A percentile compares a stretch with the other conserved stretches of the same genome.
phyloP scores from a whole-genome alignment of 2,888 invertebrate genomes.

The Neoascia interrupta region DNA sequence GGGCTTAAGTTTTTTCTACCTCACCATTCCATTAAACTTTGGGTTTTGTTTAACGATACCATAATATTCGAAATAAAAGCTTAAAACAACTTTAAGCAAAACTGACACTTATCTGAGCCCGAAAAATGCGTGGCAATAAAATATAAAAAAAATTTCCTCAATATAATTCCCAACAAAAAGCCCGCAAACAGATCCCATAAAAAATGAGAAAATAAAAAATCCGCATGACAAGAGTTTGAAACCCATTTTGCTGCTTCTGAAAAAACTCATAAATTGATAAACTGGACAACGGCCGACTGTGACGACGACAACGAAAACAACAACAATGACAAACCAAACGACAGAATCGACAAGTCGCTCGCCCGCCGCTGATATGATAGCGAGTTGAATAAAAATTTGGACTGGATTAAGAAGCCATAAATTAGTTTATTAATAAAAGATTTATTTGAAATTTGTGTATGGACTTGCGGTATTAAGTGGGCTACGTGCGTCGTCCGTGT shows the following conservation, averaged over 20 bases:
- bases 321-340: slow-evolving; percentile 5
- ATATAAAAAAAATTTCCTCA: slow-evolving; percentile 3
- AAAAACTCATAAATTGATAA: slow-evolving; percentile 47
- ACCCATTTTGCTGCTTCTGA: slow-evolving; percentile 41
- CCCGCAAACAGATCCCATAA: neutral
- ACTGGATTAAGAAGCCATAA: slow-evolving; percentile 62
- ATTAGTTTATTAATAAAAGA: slow-evolving; percentile 59
- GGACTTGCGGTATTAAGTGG: neutral
- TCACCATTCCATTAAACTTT: too few species aligned
- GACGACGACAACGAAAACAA: slow-evolving; percentile 2
- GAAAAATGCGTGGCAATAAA: slow-evolving; percentile 43
- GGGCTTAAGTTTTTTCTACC: too few species aligned
- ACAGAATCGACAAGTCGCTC: slow-evolving; percentile 34
- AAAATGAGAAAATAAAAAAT: slow-evolving; percentile 29
- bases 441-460: slow-evolving; percentile 27
- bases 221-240: slow-evolving; percentile 30
- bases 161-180: neutral
- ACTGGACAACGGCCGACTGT: slow-evolving; percentile 10
- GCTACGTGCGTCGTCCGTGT: neutral
- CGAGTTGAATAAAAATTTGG: slow-evolving; percentile 34
- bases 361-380: slow-evolving; percentile 2
- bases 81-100: slow-evolving; percentile 29
- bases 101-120: slow-evolving; percentile 48
- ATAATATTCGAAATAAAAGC: too few species aligned
- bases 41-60: too few species aligned